Evolutionary conservation across 2,113 vertebrate genomes (phyloP).

Genomic region (Cyphomyrus plagiostoma): DNA sequence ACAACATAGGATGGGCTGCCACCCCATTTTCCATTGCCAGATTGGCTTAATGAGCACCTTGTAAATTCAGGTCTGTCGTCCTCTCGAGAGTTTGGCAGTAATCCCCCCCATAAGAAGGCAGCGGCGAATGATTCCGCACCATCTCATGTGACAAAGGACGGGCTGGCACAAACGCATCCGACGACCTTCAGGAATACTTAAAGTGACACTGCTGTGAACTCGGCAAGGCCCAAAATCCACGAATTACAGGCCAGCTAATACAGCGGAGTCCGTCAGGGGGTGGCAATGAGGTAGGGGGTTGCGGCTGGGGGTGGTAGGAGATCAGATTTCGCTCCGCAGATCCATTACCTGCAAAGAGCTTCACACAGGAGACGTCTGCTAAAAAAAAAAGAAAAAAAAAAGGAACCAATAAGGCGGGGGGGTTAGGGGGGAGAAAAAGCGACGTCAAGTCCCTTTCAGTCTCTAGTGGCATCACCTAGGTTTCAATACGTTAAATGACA

Average conservation of each 20-base stretch:
- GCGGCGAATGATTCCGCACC: background rate
- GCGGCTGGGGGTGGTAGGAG: background rate
- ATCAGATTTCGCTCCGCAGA: constrained; percentile 9
- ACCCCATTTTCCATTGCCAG: background rate
- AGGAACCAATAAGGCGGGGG: background rate
- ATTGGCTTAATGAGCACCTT: background rate
- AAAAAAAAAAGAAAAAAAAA: constrained; percentile 1
- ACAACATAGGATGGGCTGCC: background rate
- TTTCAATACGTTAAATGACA: constrained; percentile 5
- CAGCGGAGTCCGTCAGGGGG: background rate
- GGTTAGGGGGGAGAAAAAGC: background rate
- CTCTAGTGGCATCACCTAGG: background rate
- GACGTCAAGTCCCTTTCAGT: background rate
- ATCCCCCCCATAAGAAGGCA: background rate
- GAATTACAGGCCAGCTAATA: constrained; percentile 22
- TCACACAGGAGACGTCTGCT: constrained; percentile 16
- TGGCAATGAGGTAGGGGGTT: background rate
- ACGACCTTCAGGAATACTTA: constrained; percentile 23
- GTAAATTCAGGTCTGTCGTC: background rate
- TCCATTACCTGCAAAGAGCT: constrained; percentile 22
- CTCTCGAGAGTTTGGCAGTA: background rate
- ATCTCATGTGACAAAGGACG: background rate
- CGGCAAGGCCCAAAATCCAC: constrained; percentile 12
- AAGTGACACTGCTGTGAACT: constrained; percentile 1
- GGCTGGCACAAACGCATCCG: too few species aligned